Percentiles rank a stretch among this genome's conserved stretches.
Conservation (phyloP, 1,140 invertebrate genomes). For the Maniola jurtina region DNA sequence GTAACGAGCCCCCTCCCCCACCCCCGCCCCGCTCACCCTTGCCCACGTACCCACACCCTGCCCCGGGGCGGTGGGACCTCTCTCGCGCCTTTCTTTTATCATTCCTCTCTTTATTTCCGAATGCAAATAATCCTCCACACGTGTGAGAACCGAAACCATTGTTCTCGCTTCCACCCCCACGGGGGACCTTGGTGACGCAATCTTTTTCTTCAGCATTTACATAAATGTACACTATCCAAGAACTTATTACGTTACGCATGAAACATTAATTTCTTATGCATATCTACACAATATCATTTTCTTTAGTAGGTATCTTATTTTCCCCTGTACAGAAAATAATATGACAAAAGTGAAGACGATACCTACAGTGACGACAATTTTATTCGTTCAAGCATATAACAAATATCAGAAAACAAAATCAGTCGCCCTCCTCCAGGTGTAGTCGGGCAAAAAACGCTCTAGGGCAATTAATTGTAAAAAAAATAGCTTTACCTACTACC, state of each 20-base stretch:
- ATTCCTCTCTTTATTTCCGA: constrained; percentile 81
- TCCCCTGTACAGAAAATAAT: neutral
- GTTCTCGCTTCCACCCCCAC: constrained; percentile 69
- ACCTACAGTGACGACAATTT: too few species aligned
- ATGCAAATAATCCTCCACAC: constrained; percentile 80
- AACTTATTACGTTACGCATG: constrained; percentile 49
- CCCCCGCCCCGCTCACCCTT: constrained; percentile 37
- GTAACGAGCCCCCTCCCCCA: constrained; percentile 68
- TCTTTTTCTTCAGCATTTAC: constrained; percentile 74
- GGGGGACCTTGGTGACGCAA: constrained; percentile 75
- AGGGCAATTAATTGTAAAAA: too few species aligned
- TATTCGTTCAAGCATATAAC: too few species aligned
- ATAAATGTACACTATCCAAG: constrained; percentile 63
- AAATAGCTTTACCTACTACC: too few species aligned
- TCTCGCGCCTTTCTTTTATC: constrained; percentile 79
- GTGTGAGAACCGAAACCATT: constrained; percentile 80
- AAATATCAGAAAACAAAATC: too few species aligned
- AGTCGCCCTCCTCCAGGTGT: too few species aligned
- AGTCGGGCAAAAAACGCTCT: too few species aligned
- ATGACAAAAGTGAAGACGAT: too few species aligned
- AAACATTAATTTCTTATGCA: constrained; percentile 22
- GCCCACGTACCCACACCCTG: constrained; percentile 55
- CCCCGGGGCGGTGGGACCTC: constrained; percentile 69
- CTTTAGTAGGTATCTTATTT: neutral
- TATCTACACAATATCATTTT: neutral